These are phyloP conservation scores for Momotus momota DNA, from an alignment of 2,797 vertebrate species.

Conservation along the genomic window DNA sequence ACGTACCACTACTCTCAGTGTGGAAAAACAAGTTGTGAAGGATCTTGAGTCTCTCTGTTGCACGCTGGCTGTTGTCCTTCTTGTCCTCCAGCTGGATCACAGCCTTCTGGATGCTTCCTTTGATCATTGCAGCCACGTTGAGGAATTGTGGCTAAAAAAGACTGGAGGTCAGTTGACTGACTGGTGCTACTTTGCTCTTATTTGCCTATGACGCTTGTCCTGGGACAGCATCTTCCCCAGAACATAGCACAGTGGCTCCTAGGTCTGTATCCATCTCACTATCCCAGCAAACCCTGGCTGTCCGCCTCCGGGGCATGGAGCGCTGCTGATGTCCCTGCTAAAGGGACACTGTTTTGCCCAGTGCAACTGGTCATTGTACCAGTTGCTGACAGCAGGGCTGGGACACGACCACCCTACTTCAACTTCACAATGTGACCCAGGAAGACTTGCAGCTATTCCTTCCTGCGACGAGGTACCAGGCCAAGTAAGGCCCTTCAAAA, in stretches of 20 bases:
- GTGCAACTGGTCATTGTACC: background rate
- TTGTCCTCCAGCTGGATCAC: conserved; percentile 57
- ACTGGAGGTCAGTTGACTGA: background rate
- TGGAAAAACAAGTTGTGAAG: conserved; percentile 15
- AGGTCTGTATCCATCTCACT: background rate
- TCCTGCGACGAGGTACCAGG: background rate
- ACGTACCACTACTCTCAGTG: background rate
- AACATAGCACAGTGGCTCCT: background rate
- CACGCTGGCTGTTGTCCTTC: conserved; percentile 20
- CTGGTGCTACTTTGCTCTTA: background rate
- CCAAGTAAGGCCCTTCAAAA: background rate
- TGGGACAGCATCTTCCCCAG: background rate
- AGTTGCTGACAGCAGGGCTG: background rate
- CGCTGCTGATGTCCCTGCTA: background rate
- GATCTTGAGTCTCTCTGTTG: conserved; percentile 34
- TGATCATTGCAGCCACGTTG: conserved; percentile 2
- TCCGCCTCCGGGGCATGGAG: background rate
- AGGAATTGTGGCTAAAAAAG: conserved; percentile 18
- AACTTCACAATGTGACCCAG: background rate
- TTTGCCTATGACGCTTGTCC: background rate
- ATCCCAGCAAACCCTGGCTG: background rate
- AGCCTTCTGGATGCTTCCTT: conserved; percentile 55
- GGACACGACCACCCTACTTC: background rate
- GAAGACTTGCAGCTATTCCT: background rate
- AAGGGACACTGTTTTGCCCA: background rate